Evolutionary conservation across 1,140 invertebrate genomes (phyloP).

Genomic region (Platyscapa corneri): DNA sequence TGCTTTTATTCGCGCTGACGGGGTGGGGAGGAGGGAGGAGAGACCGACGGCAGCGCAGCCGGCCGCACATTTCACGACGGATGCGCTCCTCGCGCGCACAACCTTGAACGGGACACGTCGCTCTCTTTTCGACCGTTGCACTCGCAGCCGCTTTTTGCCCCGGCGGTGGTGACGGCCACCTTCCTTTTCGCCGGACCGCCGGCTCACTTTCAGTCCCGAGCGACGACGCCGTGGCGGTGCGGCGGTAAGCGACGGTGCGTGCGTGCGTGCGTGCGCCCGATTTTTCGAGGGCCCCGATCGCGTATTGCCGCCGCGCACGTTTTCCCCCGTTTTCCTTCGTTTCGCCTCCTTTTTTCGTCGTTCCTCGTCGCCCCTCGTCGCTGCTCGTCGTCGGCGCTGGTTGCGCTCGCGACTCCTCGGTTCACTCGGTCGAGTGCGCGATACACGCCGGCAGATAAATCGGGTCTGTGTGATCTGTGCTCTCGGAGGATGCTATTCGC

Average conservation of each 20-base stretch:
- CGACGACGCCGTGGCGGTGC: neutral
- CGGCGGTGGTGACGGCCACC: neutral
- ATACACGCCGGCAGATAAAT: too few relatives aligned
- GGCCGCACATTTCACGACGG: slow-evolving; percentile 23
- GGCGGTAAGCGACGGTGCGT: too few relatives aligned
- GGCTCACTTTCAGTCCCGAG: neutral
- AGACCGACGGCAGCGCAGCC: neutral
- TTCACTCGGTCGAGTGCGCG: too few relatives aligned
- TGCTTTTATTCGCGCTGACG: neutral
- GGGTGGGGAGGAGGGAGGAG: too few relatives aligned
- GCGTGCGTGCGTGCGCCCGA: neutral
- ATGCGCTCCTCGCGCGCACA: slow-evolving; percentile 37
- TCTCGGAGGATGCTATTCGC: too few relatives aligned
- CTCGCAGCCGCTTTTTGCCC: neutral
- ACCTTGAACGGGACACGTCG: slow-evolving; percentile 26
- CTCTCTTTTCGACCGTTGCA: slow-evolving; percentile 8
- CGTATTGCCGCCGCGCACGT: neutral
- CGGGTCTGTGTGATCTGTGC: too few relatives aligned
- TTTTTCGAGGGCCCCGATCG: neutral
- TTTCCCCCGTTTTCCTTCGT: too few relatives aligned
- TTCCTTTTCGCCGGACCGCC: neutral
- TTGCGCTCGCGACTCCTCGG: too few relatives aligned
- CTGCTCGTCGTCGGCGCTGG: too few relatives aligned
- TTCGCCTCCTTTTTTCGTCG: too few relatives aligned
- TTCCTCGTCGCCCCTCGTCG: too few relatives aligned